Conservation (phyloP, 2,113 vertebrate genomes). For the Semnornis frantzii region DNA sequence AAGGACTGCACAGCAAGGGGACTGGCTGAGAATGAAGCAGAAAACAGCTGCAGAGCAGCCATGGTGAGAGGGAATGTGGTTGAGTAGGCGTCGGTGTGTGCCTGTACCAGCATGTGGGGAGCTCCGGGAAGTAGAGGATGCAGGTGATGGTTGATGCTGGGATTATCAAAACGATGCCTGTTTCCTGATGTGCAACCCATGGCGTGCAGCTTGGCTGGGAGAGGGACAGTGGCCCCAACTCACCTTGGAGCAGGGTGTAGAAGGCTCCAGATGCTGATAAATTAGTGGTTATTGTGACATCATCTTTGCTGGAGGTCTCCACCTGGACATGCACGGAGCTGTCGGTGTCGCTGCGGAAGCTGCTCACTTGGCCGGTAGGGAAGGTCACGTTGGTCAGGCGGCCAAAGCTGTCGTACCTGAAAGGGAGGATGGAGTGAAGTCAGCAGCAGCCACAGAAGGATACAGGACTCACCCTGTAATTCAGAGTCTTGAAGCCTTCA, state of each 20-base stretch:
- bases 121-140: not conserved
- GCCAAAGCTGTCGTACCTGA: conserved; percentile 93
- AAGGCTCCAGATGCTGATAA: conserved; percentile 94
- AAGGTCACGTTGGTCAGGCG: conserved; percentile 96
- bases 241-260: conserved; percentile 97
- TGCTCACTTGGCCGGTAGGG: conserved; percentile 95
- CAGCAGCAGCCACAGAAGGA: not conserved
- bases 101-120: not conserved
- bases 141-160: not conserved
- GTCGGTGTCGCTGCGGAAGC: conserved; percentile 91
- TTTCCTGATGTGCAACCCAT: not conserved
- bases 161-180: not conserved
- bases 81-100: not conserved
- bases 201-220: not conserved
- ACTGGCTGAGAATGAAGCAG: not conserved
- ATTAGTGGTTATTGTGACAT: conserved; percentile 95
- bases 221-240: not conserved
- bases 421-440: conserved; percentile 15
- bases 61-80: not conserved
- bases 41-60: not conserved
- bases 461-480: not conserved
- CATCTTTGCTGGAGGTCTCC: conserved; percentile 93
- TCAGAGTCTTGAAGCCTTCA: not conserved
- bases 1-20: not conserved
- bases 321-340: conserved; percentile 91